phyloP scores from a whole-genome alignment of 2,888 invertebrate genomes.

The Acanthococcus lagerstroemiae region DNA sequence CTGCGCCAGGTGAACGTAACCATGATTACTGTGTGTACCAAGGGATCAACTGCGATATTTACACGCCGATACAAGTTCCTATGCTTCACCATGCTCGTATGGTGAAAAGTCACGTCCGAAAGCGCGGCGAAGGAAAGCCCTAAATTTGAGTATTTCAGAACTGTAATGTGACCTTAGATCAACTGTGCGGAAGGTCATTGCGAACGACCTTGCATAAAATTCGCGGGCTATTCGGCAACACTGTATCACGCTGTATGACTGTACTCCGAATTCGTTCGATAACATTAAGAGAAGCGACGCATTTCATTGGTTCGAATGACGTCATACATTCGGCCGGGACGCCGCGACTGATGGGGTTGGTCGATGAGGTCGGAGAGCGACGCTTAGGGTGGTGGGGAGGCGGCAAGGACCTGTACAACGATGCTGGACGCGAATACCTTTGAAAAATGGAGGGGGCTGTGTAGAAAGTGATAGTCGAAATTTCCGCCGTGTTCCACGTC shows the following conservation, averaged over 20 bases:
- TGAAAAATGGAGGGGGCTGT: background rate
- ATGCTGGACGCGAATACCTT: background rate
- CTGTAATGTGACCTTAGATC: constrained; percentile 10
- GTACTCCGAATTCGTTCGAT: constrained; percentile 18
- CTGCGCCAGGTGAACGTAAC: too few species aligned
- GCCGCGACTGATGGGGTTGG: too few species aligned
- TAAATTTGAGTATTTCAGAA: too few species aligned
- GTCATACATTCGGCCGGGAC: constrained; percentile 1
- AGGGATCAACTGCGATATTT: too few species aligned
- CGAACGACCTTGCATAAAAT: constrained; percentile 23
- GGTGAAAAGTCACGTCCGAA: background rate
- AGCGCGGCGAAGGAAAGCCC: background rate
- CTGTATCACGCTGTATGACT: background rate
- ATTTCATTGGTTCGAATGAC: constrained; percentile 14
- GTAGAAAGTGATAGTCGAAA: constrained; percentile 20
- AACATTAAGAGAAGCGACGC: constrained; percentile 3
- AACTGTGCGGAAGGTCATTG: constrained; percentile 24
- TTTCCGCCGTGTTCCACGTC: constrained; percentile 13
- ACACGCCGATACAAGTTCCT: too few species aligned
- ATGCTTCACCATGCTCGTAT: too few species aligned
- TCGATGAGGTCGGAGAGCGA: too few species aligned
- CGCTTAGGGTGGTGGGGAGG: too few species aligned
- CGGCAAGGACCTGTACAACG: too few species aligned
- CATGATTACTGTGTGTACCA: too few species aligned
- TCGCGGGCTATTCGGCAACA: constrained; percentile 17